These are phyloP conservation scores for Theristus sp. DNA, from an alignment of 2,888 invertebrate species.

Conservation along the genomic window DNA sequence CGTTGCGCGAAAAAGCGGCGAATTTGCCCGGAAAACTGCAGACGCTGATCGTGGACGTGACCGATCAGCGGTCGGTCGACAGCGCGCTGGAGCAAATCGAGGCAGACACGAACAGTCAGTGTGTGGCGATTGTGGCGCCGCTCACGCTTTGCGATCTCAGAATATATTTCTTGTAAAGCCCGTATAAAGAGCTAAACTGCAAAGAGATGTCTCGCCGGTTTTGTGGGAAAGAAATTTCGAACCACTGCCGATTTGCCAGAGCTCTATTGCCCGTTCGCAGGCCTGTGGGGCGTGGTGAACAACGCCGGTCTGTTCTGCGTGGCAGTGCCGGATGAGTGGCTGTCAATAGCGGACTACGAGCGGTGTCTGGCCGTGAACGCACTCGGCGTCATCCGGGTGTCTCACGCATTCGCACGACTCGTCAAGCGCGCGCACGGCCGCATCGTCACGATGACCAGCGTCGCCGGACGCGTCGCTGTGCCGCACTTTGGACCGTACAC, in stretches of 20 bases:
- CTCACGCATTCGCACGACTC: conserved; percentile 20
- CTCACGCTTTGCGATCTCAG: neutral
- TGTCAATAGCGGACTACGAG: conserved; percentile 54
- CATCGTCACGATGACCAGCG: conserved; percentile 31
- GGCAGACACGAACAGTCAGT: conserved; percentile 11
- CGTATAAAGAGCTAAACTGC: too few species aligned
- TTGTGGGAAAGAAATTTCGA: neutral
- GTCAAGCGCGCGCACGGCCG: conserved; percentile 26
- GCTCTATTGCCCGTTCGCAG: too few species aligned
- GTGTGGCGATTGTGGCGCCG: too few species aligned
- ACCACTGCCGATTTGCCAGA: neutral
- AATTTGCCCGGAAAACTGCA: conserved; percentile 33
- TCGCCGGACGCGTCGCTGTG: conserved; percentile 29
- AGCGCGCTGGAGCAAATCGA: conserved; percentile 48
- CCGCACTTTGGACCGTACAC: conserved; percentile 16
- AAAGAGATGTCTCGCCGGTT: neutral
- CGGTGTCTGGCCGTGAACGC: conserved; percentile 53
- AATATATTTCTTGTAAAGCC: too few species aligned
- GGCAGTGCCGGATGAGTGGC: conserved; percentile 79
- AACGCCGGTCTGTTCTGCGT: conserved; percentile 67
- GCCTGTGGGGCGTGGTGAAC: conserved; percentile 68
- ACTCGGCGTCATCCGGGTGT: conserved; percentile 41
- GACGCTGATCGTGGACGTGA: conserved; percentile 52
- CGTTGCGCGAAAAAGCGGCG: conserved; percentile 29
- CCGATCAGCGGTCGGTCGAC: conserved; percentile 46